Conservation (phyloP, 2,888 invertebrate species). For the Clusia tigrina region DNA sequence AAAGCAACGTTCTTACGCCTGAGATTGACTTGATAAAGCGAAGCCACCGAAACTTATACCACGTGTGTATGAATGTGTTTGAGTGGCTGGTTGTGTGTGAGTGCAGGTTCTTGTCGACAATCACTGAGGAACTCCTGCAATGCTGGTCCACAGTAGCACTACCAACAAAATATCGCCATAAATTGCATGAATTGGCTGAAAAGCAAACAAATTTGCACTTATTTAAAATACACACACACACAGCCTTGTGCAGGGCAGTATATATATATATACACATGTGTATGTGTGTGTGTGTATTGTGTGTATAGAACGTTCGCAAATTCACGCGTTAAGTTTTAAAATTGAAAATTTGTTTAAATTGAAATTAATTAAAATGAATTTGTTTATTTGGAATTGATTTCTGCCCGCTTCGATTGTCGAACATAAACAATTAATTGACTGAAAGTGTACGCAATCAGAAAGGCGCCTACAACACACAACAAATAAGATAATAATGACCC, state of each 20-base stretch:
- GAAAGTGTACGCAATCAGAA: not conserved
- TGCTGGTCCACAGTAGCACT: too few species aligned
- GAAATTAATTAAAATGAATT: constrained; percentile 15
- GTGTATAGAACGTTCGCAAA: not conserved
- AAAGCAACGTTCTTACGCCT: too few species aligned
- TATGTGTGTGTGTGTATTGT: too few species aligned
- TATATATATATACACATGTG: constrained; percentile 6
- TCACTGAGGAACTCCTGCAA: too few species aligned
- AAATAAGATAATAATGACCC: too few species aligned
- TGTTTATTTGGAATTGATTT: constrained; percentile 17
- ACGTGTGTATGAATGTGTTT: too few species aligned
- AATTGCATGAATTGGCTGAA: not conserved
- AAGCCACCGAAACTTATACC: too few species aligned
- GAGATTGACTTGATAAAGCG: too few species aligned
- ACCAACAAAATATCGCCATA: too few species aligned
- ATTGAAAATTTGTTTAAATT: constrained; percentile 10
- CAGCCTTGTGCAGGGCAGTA: not conserved
- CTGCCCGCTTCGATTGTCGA: not conserved
- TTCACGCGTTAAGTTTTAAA: not conserved
- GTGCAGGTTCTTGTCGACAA: too few species aligned
- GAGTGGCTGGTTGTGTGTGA: too few species aligned
- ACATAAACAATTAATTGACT: constrained; percentile 5
- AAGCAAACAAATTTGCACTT: not conserved
- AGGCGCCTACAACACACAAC: too few species aligned
- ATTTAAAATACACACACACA: not conserved